Evolutionary conservation across 2,888 invertebrate genomes (phyloP).

Genomic region (Eilema sororculum): DNA sequence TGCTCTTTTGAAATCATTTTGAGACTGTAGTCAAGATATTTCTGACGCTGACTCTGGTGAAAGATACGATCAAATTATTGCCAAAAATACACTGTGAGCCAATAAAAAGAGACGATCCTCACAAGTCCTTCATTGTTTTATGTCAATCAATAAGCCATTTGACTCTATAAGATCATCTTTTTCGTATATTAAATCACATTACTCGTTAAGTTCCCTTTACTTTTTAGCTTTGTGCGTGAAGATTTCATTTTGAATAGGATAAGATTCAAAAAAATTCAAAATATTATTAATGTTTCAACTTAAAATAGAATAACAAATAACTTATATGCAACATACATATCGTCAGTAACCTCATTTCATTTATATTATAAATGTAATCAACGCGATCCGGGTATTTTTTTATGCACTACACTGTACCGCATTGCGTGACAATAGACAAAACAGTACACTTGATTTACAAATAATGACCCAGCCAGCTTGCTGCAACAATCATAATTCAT

Average conservation of each 20-base stretch:
- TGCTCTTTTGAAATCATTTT: too few relatives aligned
- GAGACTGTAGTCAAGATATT: too few relatives aligned
- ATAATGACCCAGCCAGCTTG: slow-evolving; percentile 77
- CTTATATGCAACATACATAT: slow-evolving; percentile 27
- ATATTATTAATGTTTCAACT: background rate
- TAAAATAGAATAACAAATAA: slow-evolving; percentile 14
- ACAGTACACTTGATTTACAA: slow-evolving; percentile 77
- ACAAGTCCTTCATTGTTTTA: too few relatives aligned
- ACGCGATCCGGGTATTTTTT: slow-evolving; percentile 42
- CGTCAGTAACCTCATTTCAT: slow-evolving; percentile 49
- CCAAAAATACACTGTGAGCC: background rate
- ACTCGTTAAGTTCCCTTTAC: too few relatives aligned
- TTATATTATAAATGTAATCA: slow-evolving; percentile 47
- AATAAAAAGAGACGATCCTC: too few relatives aligned
- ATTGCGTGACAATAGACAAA: slow-evolving; percentile 68
- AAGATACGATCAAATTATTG: background rate
- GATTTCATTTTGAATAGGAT: background rate
- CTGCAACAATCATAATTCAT: slow-evolving; percentile 74
- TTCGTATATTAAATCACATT: too few relatives aligned
- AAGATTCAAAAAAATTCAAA: background rate
- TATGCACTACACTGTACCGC: slow-evolving; percentile 41
- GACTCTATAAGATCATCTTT: too few relatives aligned
- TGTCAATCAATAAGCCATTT: too few relatives aligned
- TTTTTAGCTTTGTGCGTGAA: background rate
- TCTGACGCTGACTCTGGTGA: background rate